These are phyloP conservation scores for Scomber japonicus DNA, from an alignment of 2,113 vertebrate genomes.

Conservation along the genomic window DNA sequence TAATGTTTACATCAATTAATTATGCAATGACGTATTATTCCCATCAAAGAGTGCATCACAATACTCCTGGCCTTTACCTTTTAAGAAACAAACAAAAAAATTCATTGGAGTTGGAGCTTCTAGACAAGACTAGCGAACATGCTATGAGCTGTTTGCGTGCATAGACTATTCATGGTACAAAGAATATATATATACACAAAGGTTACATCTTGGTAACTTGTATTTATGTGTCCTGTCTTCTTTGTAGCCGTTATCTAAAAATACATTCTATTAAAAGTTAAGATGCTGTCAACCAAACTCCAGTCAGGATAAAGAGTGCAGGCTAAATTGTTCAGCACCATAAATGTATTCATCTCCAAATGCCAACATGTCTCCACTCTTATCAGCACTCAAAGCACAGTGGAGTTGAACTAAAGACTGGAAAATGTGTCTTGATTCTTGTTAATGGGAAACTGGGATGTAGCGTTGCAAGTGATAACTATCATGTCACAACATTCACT, in stretches of 20 bases:
- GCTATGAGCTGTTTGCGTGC: too few relatives aligned
- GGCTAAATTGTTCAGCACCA: constrained; percentile 15
- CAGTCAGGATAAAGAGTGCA: constrained; percentile 34
- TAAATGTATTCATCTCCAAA: constrained; percentile 16
- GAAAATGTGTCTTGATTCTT: background rate
- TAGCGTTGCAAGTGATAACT: background rate
- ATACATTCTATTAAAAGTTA: constrained; percentile 21
- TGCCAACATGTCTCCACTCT: background rate
- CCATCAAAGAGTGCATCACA: background rate
- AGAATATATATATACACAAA: too few relatives aligned
- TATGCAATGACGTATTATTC: constrained; percentile 10
- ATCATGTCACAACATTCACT: constrained; percentile 19
- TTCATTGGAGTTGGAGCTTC: too few relatives aligned
- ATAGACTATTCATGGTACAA: background rate
- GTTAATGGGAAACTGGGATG: constrained; percentile 16
- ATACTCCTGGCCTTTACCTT: constrained; percentile 1
- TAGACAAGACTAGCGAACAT: too few relatives aligned
- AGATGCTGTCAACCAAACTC: constrained; percentile 14
- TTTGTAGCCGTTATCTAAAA: constrained; percentile 19
- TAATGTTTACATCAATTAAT: background rate
- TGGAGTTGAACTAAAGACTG: constrained; percentile 10
- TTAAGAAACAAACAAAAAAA: background rate
- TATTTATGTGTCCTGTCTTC: constrained; percentile 4
- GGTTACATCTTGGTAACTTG: background rate
- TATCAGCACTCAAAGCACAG: background rate